Evolutionary conservation across 2,113 vertebrate species (phyloP).

Genomic region (Glaucidium brasilianum): DNA sequence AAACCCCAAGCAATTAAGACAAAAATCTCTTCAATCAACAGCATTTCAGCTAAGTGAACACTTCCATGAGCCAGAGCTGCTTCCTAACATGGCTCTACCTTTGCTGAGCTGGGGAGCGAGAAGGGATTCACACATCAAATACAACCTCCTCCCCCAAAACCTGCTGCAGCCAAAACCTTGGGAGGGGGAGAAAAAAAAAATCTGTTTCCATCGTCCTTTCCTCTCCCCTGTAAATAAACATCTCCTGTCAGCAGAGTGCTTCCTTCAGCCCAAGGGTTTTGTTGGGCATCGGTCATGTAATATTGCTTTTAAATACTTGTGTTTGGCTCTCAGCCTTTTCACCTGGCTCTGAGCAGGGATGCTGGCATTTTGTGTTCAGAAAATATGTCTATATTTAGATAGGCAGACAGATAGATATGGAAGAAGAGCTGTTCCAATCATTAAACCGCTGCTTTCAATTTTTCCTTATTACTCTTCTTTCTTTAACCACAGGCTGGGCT

Average conservation of each 20-base stretch:
- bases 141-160: neutral
- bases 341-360: neutral
- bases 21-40: neutral
- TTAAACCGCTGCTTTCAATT: neutral
- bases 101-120: rapidly evolving
- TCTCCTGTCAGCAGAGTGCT: neutral
- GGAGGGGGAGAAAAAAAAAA: no score
- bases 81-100: rapidly evolving
- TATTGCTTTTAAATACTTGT: neutral
- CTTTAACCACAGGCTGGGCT: neutral
- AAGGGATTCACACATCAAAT: neutral
- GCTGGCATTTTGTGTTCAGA: neutral
- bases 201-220: neutral
- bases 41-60: neutral
- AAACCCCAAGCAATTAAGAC: neutral
- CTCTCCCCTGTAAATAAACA: neutral
- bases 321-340: neutral
- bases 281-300: neutral
- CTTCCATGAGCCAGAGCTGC: neutral
- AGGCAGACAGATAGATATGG: neutral
- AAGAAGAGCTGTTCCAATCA: neutral
- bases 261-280: neutral
- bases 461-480: neutral
- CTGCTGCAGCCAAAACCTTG: neutral
- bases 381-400: neutral